A percentile compares a stretch with the other conserved stretches of the same genome.
Evolutionary conservation across 2,113 vertebrate species (phyloP).

Genomic region (Sakesphorus luctuosus): DNA sequence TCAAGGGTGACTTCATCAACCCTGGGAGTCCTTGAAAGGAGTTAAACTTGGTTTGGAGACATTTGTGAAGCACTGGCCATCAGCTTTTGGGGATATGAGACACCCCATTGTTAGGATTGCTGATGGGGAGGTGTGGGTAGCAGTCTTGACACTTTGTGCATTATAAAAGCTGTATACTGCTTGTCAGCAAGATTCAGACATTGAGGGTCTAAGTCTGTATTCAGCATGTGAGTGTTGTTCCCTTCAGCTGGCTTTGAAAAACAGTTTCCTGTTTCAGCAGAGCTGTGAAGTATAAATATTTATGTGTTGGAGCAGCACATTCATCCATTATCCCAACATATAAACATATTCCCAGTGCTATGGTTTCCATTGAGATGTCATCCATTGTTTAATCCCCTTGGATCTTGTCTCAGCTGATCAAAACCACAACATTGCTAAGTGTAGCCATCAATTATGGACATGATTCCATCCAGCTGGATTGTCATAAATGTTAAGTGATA

Average conservation of each 20-base stretch:
- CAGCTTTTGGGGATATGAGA: not conserved
- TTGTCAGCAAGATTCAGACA: not conserved
- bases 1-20: not conserved
- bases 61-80: not conserved
- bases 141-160: not conserved
- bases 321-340: conserved; percentile 56
- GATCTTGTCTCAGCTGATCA: conserved; percentile 51
- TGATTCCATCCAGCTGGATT: conserved; percentile 11
- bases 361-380: conserved; percentile 66
- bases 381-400: conserved; percentile 45
- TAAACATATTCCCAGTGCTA: not conserved
- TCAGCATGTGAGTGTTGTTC: conserved; percentile 2
- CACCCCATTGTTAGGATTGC: not conserved
- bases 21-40: not conserved
- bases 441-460: conserved; percentile 34
- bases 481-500: conserved; percentile 32
- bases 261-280: conserved; percentile 54
- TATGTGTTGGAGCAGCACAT: conserved; percentile 37
- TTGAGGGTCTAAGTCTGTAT: not conserved
- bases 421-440: conserved; percentile 32
- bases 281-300: conserved; percentile 65
- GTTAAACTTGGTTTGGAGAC: not conserved
- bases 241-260: conserved; percentile 10
- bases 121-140: not conserved
- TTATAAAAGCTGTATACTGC: not conserved